phyloP scores from a whole-genome alignment of 2,888 invertebrate genomes.

The Protodeltote pygarga region DNA sequence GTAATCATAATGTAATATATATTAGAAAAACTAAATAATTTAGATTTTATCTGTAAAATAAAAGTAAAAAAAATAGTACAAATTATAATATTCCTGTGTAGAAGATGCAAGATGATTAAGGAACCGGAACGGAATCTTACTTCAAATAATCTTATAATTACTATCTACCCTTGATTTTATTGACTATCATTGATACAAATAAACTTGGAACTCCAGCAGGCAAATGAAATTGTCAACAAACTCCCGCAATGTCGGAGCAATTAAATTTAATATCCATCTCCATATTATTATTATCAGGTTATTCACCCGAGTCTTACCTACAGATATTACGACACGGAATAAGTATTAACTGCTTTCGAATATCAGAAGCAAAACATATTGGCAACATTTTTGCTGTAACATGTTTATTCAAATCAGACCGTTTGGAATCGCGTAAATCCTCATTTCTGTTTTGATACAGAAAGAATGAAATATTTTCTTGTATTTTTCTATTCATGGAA shows the following conservation, averaged over 20 bases:
- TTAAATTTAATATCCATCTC: constrained; percentile 10
- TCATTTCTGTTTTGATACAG: constrained; percentile 25
- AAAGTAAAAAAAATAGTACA: too few species aligned
- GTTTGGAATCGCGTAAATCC: constrained; percentile 28
- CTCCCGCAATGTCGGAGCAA: background rate
- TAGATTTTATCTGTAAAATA: too few species aligned
- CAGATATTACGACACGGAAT: constrained; percentile 44
- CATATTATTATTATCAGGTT: constrained; percentile 25
- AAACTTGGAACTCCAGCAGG: too few species aligned
- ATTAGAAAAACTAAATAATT: too few species aligned
- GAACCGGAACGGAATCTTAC: too few species aligned
- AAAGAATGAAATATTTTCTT: constrained; percentile 21
- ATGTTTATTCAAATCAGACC: constrained; percentile 44
- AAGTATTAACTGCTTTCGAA: constrained; percentile 50
- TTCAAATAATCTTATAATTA: too few species aligned
- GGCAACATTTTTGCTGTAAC: constrained; percentile 43
- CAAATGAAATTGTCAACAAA: constrained; percentile 4
- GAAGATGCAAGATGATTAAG: too few species aligned
- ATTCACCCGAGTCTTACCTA: constrained; percentile 35
- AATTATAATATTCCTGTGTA: too few species aligned
- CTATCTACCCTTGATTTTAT: too few species aligned
- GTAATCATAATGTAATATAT: too few species aligned
- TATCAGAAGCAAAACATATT: constrained; percentile 46
- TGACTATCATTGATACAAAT: too few species aligned
- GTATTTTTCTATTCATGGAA: constrained; percentile 19